Percentiles rank a stretch among this genome's conserved stretches.
Conservation (phyloP, 2,797 vertebrate genomes). For the Gymnocypris eckloni region DNA sequence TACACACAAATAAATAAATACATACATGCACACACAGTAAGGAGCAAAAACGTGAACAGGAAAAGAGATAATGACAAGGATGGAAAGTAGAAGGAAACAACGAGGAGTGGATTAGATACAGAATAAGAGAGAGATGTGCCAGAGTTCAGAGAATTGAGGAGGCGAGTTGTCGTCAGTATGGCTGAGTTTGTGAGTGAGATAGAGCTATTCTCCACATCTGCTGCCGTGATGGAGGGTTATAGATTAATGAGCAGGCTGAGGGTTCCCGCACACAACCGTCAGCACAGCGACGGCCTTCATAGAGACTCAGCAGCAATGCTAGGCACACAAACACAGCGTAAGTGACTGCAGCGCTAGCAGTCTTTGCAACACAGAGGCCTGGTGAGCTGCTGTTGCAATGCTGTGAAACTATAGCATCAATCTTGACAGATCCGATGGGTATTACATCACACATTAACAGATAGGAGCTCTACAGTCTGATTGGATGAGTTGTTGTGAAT, state of each 20-base stretch:
- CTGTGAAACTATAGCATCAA: constrained; percentile 44
- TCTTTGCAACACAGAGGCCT: constrained; percentile 26
- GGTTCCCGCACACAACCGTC: constrained; percentile 35
- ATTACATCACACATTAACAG: constrained; percentile 29
- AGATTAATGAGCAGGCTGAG: constrained; percentile 50
- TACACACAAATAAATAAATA: constrained; percentile 21
- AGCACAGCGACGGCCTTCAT: constrained; percentile 31
- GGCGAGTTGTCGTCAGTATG: constrained; percentile 31
- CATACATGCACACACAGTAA: constrained; percentile 16
- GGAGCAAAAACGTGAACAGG: constrained; percentile 6
- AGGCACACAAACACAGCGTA: constrained; percentile 35
- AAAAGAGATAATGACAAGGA: constrained; percentile 28
- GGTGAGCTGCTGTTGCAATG: constrained; percentile 37
- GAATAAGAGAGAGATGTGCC: constrained; percentile 22
- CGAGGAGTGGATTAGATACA: constrained; percentile 23
- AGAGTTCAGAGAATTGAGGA: constrained; percentile 43
- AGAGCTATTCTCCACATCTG: constrained; percentile 36
- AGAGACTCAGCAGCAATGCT: constrained; percentile 11
- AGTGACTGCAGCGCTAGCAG: constrained; percentile 30
- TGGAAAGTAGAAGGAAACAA: constrained; percentile 27
- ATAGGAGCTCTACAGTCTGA: constrained; percentile 11
- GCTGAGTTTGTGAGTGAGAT: constrained; percentile 44
- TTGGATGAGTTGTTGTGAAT: constrained; percentile 26
- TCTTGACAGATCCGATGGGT: constrained; percentile 34
- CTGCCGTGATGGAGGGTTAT: constrained; percentile 37